phyloP scores from a whole-genome alignment of 2,113 vertebrate genomes.

The Mus pahari region DNA sequence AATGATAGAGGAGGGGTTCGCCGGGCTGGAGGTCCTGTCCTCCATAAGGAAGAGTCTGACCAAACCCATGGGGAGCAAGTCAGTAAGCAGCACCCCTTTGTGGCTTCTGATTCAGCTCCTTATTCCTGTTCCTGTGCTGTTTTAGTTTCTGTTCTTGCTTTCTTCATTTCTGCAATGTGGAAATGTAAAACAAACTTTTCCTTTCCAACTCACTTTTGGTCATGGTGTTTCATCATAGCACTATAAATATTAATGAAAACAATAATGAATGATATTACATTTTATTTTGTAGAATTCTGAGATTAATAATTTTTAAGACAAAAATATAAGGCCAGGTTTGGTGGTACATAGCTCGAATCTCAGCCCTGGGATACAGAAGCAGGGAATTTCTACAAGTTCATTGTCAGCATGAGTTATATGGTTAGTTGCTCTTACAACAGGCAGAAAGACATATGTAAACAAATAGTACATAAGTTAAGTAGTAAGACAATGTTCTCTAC shows the following conservation, averaged over 20 bases:
- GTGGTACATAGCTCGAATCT: neutral
- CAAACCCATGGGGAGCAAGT: neutral
- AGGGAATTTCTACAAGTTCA: neutral
- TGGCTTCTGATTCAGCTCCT: neutral
- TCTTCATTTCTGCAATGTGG: neutral
- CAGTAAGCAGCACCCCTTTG: neutral
- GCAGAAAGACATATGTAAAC: neutral
- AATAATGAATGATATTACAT: neutral
- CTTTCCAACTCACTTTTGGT: neutral
- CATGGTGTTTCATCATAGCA: neutral
- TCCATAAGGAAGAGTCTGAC: neutral
- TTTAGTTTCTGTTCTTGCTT: neutral
- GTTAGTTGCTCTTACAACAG: neutral
- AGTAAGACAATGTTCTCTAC: neutral
- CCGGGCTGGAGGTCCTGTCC: neutral
- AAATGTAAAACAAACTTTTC: neutral
- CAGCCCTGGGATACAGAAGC: neutral
- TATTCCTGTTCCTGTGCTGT: neutral
- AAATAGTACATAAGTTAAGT: neutral
- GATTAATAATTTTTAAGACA: neutral
- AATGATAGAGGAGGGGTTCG: neutral
- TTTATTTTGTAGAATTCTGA: neutral
- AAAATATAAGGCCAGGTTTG: neutral
- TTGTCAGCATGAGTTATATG: too few species aligned
- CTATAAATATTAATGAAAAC: neutral